phyloP scores from a whole-genome alignment of 2,113 vertebrate genomes.

The Lepidothrix coronata region DNA sequence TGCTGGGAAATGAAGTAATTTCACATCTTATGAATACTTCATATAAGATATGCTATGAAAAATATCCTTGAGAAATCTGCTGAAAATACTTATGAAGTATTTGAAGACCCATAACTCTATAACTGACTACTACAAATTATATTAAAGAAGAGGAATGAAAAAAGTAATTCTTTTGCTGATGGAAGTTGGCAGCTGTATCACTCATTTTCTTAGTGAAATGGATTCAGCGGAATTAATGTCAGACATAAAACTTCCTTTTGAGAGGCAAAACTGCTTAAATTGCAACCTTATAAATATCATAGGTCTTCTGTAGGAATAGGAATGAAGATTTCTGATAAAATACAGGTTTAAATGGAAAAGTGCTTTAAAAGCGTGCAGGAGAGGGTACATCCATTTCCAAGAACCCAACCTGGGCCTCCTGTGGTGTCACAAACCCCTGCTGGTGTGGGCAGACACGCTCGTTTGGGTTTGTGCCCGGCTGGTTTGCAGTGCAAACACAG shows the following conservation, averaged over 20 bases:
- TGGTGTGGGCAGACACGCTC: rapidly evolving
- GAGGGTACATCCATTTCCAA: neutral
- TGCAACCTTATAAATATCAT: slow-evolving; percentile 18
- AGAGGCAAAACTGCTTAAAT: slow-evolving; percentile 54
- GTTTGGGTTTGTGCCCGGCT: neutral
- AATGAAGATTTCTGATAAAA: slow-evolving; percentile 21
- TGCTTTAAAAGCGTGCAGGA: neutral
- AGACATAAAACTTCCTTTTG: slow-evolving; percentile 58
- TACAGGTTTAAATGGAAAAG: neutral
- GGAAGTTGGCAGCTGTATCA: slow-evolving; percentile 60
- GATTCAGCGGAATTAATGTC: slow-evolving; percentile 46
- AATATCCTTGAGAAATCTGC: neutral
- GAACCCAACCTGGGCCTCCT: neutral
- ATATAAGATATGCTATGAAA: neutral
- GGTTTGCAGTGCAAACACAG: neutral
- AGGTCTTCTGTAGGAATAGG: neutral
- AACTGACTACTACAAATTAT: slow-evolving; percentile 58
- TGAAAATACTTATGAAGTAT: slow-evolving; percentile 23
- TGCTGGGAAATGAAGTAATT: slow-evolving; percentile 19
- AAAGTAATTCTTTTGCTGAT: slow-evolving; percentile 54
- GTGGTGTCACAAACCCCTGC: neutral
- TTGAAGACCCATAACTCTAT: slow-evolving; percentile 47
- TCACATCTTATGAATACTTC: neutral
- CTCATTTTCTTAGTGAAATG: slow-evolving; percentile 56
- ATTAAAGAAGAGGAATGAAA: slow-evolving; percentile 48